Base-by-base conservation (phyloP, 2,888 invertebrate species). In the Alviniconcha strummeri region DNA sequence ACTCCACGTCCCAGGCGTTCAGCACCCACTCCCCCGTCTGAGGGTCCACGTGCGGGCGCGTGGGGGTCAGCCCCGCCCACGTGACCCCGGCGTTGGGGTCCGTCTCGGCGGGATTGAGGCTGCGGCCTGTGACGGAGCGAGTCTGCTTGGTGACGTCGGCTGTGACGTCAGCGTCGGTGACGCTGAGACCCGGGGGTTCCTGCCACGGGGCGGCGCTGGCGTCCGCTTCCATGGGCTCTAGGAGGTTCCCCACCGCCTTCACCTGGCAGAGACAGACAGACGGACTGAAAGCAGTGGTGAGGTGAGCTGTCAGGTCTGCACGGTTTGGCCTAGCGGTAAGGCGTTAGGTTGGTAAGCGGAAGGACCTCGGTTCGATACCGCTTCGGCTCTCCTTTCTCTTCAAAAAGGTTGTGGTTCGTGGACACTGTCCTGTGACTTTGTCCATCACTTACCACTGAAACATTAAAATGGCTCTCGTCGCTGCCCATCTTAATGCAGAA, bases 1-100 rank as follows among this genome's bases (percentile, higher is more conserved):
- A 92, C 83, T 93, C 92, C 76, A 92, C 88, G 82, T 93, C 93
- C 85, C 89, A 91, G 56, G 87, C 89, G 0, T 87, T 88, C 15
- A 93, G 79, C 11, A 88, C 80, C 93, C 93, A 93, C 83, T 91
- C 92, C 1, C 91, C 90, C 4, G 87, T 89, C 8, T 13, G 36
- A 6, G 75, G 60, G 74, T 90, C 89, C 64, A 89, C 85, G 3
- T 79, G 67, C 4, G 87, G 86, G 0, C 83, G 71, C 17, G 88
- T 83, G 5, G 86, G 85, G 13, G 83, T 85, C 72, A 88, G 88
- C 75, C 88, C 88, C 13, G 82, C 80, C 78, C 76, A 78, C 36
- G 75, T 56, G 11, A 56, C 77, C 1, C 71, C 85, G 0, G 54
- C 8, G 15, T 77, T 80, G 6, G 57, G 13, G 4, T 83, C 84